Percentiles rank a stretch among this genome's conserved stretches.
These are phyloP conservation scores for Petrosia ficiformis DNA, from an alignment of 37 sponge, comb jelly and placozoan species.

Conservation along the genomic window DNA sequence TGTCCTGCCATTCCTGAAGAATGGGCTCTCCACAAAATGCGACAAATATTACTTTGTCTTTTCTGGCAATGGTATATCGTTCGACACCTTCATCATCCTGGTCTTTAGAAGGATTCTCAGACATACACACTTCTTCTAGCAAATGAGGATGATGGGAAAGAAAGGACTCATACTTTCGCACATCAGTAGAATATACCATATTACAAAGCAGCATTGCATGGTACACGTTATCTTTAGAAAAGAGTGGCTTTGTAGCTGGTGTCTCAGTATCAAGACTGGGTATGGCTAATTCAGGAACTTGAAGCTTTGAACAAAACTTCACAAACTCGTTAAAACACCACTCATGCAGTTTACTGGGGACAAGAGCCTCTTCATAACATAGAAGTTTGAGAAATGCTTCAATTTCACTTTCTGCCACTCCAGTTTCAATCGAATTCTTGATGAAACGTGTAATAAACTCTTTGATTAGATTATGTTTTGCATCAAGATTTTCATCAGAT, in stretches of 20 bases:
- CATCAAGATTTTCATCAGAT: conserved; percentile 14
- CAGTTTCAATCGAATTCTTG: not conserved
- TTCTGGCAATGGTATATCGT: conserved; percentile 48
- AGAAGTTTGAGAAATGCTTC: not conserved
- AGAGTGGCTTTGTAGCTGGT: conserved; percentile 12
- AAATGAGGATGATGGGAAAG: not conserved
- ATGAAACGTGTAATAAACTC: not conserved
- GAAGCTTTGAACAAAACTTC: not conserved
- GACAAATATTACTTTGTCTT: conserved; percentile 18
- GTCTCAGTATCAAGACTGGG: not conserved
- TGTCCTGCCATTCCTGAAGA: conserved; percentile 27
- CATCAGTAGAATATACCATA: conserved; percentile 17
- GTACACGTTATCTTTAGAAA: conserved; percentile 51
- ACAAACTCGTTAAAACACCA: not conserved
- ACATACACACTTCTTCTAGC: conserved; percentile 41
- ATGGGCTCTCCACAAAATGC: conserved; percentile 41
- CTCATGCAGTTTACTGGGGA: not conserved
- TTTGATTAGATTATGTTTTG: not conserved
- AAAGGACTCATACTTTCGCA: not conserved
- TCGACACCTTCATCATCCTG: conserved; percentile 6
- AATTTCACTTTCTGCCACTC: not conserved
- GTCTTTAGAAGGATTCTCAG: conserved; percentile 1
- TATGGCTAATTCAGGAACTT: not conserved
- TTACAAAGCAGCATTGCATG: conserved; percentile 51
- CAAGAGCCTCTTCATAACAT: not conserved